These are phyloP conservation scores for Andricus grossulariae DNA, from an alignment of 1,140 invertebrate species.

Conservation along the genomic window DNA sequence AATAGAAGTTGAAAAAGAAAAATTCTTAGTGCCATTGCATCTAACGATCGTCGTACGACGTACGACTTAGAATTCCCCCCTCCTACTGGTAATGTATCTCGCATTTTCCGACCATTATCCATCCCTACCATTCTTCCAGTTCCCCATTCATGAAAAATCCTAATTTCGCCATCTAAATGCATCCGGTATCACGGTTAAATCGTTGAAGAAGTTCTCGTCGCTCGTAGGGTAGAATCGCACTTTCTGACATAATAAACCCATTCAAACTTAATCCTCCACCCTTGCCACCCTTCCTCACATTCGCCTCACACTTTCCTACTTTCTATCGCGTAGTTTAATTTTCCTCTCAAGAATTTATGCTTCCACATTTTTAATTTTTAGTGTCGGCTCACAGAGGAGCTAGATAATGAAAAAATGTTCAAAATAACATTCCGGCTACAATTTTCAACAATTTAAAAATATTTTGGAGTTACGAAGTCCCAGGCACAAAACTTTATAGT, in stretches of 20 bases:
- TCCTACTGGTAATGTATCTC: conserved; percentile 26
- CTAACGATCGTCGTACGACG: conserved; percentile 23
- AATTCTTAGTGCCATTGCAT: conserved; percentile 31
- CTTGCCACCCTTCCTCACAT: conserved; percentile 10
- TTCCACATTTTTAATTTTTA: neutral
- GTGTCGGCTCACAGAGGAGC: neutral
- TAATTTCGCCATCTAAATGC: conserved; percentile 69
- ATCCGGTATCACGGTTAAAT: conserved; percentile 58
- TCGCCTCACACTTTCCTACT: neutral
- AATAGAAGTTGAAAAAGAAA: conserved; percentile 31
- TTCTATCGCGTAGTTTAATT: neutral
- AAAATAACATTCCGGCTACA: too few relatives aligned
- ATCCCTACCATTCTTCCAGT: conserved; percentile 32
- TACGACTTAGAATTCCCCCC: neutral
- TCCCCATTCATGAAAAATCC: conserved; percentile 57
- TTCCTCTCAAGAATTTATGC: neutral
- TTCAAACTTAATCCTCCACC: conserved; percentile 60
- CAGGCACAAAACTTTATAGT: too few relatives aligned
- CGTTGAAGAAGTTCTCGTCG: conserved; percentile 56
- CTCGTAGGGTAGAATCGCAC: conserved; percentile 46
- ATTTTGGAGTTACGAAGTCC: too few relatives aligned
- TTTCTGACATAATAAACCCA: conserved; percentile 67
- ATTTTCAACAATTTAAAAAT: too few relatives aligned
- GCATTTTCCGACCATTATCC: conserved; percentile 39
- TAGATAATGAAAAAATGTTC: too few relatives aligned